These are phyloP conservation scores for Hucho hucho DNA, from an alignment of 2,113 vertebrate genomes.

Conservation along the genomic window DNA sequence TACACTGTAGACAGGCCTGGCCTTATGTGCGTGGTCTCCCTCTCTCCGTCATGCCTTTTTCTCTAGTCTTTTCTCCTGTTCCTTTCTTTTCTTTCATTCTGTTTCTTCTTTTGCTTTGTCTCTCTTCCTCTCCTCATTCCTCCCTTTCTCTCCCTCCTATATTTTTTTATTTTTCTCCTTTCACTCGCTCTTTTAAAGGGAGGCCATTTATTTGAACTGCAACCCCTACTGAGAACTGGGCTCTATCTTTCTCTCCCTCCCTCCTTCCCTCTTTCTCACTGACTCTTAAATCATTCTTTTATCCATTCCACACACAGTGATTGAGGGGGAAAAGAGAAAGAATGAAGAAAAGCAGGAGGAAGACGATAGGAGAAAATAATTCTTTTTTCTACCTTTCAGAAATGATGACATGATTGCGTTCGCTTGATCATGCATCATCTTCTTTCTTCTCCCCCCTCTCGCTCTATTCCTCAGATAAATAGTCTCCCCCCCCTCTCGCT, in stretches of 20 bases:
- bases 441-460: conserved; percentile 81
- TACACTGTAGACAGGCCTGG: conserved; percentile 92
- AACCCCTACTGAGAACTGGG: conserved; percentile 93
- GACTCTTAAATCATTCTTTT: conserved; percentile 99
- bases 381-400: conserved; percentile 99
- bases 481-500: conserved; percentile 74
- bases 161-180: conserved; percentile 6
- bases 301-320: conserved; percentile 86
- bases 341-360: conserved; percentile 49
- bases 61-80: neutral
- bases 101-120: conserved; percentile 57
- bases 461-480: conserved; percentile 92
- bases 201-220: conserved; percentile 99
- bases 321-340: conserved; percentile 67
- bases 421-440: conserved; percentile 99
- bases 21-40: conserved; percentile 49
- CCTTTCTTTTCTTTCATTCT: conserved; percentile 2
- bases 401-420: conserved; percentile 99
- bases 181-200: conserved; percentile 78
- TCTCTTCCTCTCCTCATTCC: conserved; percentile 24
- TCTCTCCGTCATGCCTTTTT: conserved; percentile 36
- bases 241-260: conserved; percentile 88
- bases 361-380: conserved; percentile 77
- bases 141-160: conserved; percentile 29
- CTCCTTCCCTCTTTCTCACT: conserved; percentile 93